These are phyloP conservation scores for Benthochromis sp. DNA, from an alignment of 2,113 vertebrate species.

Conservation along the genomic window DNA sequence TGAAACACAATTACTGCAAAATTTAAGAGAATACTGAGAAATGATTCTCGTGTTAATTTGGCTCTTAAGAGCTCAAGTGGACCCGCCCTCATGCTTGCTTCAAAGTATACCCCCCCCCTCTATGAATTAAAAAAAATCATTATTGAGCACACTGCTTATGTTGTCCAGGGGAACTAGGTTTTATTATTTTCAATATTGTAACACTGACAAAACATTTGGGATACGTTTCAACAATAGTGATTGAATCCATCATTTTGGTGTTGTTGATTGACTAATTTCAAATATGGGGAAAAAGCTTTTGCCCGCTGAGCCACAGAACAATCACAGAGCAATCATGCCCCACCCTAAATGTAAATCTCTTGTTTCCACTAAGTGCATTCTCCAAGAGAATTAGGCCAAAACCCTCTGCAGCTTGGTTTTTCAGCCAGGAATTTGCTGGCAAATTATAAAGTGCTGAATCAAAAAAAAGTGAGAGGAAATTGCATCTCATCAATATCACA, in stretches of 20 bases:
- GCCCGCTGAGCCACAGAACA: background rate
- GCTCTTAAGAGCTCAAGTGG: background rate
- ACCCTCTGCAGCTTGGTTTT: background rate
- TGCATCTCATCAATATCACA: background rate
- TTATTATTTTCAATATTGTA: constrained; percentile 5
- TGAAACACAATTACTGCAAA: constrained; percentile 25
- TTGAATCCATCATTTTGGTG: background rate
- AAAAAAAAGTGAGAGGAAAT: background rate
- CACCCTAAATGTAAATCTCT: background rate
- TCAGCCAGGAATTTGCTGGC: constrained; percentile 10
- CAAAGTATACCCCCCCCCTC: background rate
- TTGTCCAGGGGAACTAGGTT: background rate
- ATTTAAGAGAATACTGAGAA: background rate
- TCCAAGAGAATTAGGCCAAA: background rate
- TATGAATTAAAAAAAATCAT: background rate
- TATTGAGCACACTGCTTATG: background rate
- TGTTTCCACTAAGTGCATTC: constrained; percentile 14
- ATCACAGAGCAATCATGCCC: background rate
- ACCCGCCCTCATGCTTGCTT: background rate
- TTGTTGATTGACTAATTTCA: background rate
- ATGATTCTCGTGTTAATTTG: background rate
- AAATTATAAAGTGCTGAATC: background rate
- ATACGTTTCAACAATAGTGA: background rate
- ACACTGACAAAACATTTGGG: background rate
- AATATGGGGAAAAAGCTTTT: background rate